Evolutionary conservation across 92 coral and sea anemone genomes (phyloP).

Genomic region (Blastomussa wellsi): DNA sequence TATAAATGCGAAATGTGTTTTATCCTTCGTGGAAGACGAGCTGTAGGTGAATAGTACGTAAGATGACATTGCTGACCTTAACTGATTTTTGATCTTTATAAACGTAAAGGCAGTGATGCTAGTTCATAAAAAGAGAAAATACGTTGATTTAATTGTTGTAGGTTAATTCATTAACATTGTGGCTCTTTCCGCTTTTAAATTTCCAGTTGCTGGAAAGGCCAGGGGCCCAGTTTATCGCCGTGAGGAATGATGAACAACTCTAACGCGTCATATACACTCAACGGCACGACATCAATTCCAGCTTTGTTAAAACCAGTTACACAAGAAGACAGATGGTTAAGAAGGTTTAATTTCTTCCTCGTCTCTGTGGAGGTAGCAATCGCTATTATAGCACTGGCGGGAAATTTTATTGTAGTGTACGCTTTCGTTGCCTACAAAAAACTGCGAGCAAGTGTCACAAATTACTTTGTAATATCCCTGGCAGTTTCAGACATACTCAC

Average conservation of each 20-base stretch:
- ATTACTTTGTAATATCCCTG: constrained; percentile 77
- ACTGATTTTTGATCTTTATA: neutral
- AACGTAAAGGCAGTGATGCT: no score
- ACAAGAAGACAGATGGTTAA: neutral
- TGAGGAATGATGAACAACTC: neutral
- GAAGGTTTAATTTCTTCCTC: constrained; percentile 33
- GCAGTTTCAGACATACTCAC: constrained; percentile 78
- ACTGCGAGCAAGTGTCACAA: constrained; percentile 73
- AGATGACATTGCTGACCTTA: neutral
- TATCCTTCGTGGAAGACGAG: neutral
- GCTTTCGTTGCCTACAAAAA: constrained; percentile 69
- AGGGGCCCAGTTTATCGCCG: no score
- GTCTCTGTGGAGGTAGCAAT: constrained; percentile 41
- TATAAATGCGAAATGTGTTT: neutral
- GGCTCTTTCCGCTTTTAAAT: neutral
- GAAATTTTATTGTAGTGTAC: constrained; percentile 70
- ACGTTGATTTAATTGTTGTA: neutral
- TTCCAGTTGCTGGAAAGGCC: neutral
- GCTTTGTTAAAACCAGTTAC: neutral
- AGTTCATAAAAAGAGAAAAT: neutral
- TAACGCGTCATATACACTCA: neutral
- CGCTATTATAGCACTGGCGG: constrained; percentile 56
- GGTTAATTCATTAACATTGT: neutral
- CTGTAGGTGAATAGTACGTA: neutral
- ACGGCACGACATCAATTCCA: neutral